Evolutionary conservation across 2,113 vertebrate species (phyloP).

Genomic region (Astur gentilis): DNA sequence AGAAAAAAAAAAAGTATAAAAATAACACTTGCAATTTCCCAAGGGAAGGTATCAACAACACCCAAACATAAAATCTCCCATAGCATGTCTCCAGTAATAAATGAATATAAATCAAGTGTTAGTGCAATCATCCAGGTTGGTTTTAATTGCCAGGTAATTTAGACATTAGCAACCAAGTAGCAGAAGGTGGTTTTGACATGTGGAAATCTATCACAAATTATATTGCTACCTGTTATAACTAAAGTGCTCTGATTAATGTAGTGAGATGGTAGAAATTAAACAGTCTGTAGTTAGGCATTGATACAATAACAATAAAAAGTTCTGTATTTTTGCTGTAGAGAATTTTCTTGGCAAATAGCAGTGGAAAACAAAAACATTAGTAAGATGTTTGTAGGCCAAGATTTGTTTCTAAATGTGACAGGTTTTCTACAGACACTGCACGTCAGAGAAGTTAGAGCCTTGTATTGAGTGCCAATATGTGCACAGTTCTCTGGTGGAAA

Average conservation of each 20-base stretch:
- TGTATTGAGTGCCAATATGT: neutral
- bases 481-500: constrained; percentile 7
- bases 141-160: constrained; percentile 11
- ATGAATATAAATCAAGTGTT: neutral
- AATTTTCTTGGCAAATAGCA: neutral
- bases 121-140: neutral
- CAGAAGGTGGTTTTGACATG: neutral
- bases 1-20: neutral
- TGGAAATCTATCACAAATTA: neutral
- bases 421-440: neutral
- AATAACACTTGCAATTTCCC: neutral
- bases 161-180: neutral
- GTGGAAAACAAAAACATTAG: neutral
- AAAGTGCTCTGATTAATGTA: neutral
- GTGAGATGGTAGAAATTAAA: neutral
- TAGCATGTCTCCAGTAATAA: neutral
- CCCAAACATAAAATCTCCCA: neutral
- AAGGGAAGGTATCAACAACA: neutral
- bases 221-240: neutral
- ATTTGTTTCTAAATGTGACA: neutral
- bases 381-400: neutral
- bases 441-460: neutral
- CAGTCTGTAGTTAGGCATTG: neutral
- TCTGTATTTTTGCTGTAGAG: neutral
- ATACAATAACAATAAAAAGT: neutral